Conservation (phyloP, 2,888 invertebrate genomes). For the Caenorhabditis sp. region DNA sequence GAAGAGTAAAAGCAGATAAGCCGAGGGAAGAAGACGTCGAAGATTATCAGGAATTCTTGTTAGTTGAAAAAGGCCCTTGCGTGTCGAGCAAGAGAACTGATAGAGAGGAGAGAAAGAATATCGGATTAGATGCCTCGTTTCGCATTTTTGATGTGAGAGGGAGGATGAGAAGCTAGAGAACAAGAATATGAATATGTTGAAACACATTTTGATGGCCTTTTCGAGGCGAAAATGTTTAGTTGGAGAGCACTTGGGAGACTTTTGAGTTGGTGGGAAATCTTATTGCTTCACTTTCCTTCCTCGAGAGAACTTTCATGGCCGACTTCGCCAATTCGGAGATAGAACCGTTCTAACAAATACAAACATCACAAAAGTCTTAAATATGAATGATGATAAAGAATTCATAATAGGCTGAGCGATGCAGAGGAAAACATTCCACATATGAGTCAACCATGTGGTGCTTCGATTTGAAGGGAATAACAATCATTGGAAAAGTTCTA, state of each 20-base stretch:
- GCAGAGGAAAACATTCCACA: not conserved
- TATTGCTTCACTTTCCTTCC: too few species aligned
- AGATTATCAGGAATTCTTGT: constrained; percentile 41
- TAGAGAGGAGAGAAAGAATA: constrained; percentile 48
- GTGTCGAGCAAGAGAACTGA: constrained; percentile 41
- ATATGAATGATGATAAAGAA: not conserved
- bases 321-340: too few species aligned
- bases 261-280: not conserved
- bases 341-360: not conserved
- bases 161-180: constrained; percentile 36
- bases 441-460: not conserved
- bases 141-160: constrained; percentile 54
- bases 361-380: not conserved
- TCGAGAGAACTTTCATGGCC: not conserved
- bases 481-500: too few species aligned
- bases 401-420: not conserved
- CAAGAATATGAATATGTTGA: constrained; percentile 36
- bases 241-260: too few species aligned
- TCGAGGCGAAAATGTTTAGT: not conserved
- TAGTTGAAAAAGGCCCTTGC: constrained; percentile 21
- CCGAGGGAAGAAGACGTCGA: not conserved
- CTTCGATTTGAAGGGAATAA: not conserved
- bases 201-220: constrained; percentile 1
- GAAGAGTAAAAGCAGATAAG: not conserved
- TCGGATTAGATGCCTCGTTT: constrained; percentile 50